Base-by-base conservation (phyloP, 1,140 invertebrate genomes). In the Monomorium pharaonis region DNA sequence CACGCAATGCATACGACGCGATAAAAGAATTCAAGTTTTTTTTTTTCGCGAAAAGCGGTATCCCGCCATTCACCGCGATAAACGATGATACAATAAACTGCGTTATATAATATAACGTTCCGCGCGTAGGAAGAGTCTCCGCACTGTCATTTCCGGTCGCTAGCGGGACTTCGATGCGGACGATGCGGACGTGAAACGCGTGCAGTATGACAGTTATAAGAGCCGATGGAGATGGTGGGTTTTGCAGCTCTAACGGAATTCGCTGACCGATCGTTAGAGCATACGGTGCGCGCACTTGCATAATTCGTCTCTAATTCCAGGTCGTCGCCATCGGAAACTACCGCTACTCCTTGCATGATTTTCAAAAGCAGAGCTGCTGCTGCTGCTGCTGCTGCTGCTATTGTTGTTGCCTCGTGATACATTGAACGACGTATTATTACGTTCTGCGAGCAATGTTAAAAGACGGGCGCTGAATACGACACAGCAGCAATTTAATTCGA, bases 191-290 rank as follows among this genome's bases (percentile, higher is more conserved):
- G 81, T 75, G 76, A 62, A 60, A 81, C 77, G 86, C 86, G 76
- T 90, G 77, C 70, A 47, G 74, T 89, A 86, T 54, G 88, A 90
- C 89, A 89, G 89, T 90, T 90, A 89, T 74, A 87, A 87, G 33
- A 54, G 44, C 21, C 42, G 37, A 76, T 74, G 76, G 86, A 87
- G 87, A 87, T 16, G 51, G 44, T 16, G n/a, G n/a, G 77, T 89
- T 85, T 63, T 56, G 49, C 75, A 12, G 12, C 27, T 16, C 5
- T 90, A 90, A 90, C 89, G 88, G 89, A 87, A 87, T 87, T 60
- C 42, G 3, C 33, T 27, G 49, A 24, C 27, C 33, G 30, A 63
- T 77, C 75, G 27, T 77, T 62, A 77, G 16, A 44, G 18, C 24
- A n/a, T n/a, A n/a, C 56, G 37, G n/a, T 67, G 47, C 24, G 47